Conservation (phyloP, 2,113 vertebrate genomes). For the Turdus rufiventris region DNA sequence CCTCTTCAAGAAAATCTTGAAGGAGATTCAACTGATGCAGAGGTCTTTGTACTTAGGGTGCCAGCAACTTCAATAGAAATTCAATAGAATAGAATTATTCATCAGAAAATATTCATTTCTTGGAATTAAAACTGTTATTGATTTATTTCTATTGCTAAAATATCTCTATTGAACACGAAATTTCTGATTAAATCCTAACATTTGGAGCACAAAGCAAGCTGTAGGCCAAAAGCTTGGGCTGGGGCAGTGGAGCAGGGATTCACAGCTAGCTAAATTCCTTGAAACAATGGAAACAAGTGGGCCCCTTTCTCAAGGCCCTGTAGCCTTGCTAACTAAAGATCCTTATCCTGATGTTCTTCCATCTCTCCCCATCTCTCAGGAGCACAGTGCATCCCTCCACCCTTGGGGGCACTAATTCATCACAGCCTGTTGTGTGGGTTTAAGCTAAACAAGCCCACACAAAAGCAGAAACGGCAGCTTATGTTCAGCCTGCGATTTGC, state of each 20-base stretch:
- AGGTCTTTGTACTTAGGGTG: neutral
- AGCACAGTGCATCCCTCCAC: fast-evolving
- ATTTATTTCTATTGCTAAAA: neutral
- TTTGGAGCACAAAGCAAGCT: neutral
- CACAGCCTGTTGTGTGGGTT: fast-evolving
- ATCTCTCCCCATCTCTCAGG: neutral
- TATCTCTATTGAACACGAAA: neutral
- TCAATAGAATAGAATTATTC: neutral
- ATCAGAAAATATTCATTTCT: neutral
- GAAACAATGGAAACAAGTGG: neutral
- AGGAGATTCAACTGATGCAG: neutral
- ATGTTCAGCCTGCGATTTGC: neutral
- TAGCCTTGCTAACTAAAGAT: neutral
- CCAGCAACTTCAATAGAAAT: neutral
- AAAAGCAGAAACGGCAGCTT: neutral
- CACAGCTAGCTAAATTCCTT: neutral
- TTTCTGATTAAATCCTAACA: neutral
- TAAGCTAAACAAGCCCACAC: neutral
- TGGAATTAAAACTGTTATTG: neutral
- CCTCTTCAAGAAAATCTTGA: neutral
- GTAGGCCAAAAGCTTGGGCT: neutral
- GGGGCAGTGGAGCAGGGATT: neutral
- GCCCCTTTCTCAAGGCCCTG: neutral
- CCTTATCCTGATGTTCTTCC: fast-evolving
- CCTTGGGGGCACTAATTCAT: neutral